A percentile compares a stretch with the other conserved stretches of the same genome.
These are phyloP conservation scores for Mantis religiosa DNA, from an alignment of 2,888 invertebrate species.

Conservation along the genomic window DNA sequence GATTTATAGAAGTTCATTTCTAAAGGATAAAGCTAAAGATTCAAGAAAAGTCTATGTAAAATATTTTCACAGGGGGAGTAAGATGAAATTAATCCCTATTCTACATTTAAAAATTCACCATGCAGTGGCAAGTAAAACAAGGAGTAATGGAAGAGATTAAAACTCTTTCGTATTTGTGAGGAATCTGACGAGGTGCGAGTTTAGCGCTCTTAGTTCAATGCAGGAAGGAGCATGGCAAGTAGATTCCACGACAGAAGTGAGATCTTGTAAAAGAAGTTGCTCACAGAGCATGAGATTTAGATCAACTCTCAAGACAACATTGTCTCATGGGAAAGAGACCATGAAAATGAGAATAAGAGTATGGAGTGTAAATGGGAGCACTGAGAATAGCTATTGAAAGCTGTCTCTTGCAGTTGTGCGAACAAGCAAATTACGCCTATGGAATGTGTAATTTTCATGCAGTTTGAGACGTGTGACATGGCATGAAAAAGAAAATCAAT, in stretches of 20 bases:
- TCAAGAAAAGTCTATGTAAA: too few species aligned
- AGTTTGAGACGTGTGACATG: too few species aligned
- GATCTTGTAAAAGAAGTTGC: neutral
- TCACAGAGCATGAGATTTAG: conserved; percentile 5
- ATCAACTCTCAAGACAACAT: conserved; percentile 5
- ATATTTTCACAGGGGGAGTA: too few species aligned
- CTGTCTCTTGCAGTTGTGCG: neutral
- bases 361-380: neutral
- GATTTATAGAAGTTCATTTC: too few species aligned
- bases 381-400: neutral
- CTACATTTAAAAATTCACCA: too few species aligned
- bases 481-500: too few species aligned
- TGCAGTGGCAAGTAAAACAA: too few species aligned
- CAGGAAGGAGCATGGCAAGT: neutral
- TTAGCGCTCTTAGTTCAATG: neutral
- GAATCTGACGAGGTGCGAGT: neutral
- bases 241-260: neutral
- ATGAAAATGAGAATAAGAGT: neutral
- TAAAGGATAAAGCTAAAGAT: too few species aligned
- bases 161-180: neutral
- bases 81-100: too few species aligned
- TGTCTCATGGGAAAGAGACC: conserved; percentile 13
- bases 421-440: too few species aligned
- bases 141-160: too few species aligned
- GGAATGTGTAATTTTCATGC: too few species aligned